Conservation (phyloP, 2,797 vertebrate species). For the Spinus pinus region DNA sequence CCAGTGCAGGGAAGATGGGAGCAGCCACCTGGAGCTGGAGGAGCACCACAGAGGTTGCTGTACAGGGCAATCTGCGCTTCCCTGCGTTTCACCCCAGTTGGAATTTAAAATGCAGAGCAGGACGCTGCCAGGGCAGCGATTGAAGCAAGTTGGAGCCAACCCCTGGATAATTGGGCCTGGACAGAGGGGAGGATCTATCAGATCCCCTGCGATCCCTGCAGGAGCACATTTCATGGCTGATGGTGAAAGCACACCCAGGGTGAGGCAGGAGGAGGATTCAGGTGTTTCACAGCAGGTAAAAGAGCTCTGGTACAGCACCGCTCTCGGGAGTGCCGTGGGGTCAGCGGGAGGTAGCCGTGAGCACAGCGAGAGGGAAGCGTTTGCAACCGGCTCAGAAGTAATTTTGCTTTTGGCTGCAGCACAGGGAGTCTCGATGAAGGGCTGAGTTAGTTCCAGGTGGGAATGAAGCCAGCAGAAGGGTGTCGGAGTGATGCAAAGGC, state of each 20-base stretch:
- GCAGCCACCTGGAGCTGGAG: background rate
- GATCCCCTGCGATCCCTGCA: background rate
- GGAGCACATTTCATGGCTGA: fast-evolving
- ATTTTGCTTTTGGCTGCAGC: background rate
- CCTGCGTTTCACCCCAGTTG: fast-evolving
- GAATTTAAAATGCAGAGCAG: background rate
- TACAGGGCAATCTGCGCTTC: fast-evolving
- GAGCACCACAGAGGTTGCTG: background rate
- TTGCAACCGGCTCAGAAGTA: background rate
- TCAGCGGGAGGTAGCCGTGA: background rate
- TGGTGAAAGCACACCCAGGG: background rate
- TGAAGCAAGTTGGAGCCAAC: background rate
- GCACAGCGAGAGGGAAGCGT: fast-evolving
- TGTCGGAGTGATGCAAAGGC: fast-evolving
- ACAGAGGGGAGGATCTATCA: background rate
- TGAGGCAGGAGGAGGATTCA: background rate
- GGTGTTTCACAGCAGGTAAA: background rate
- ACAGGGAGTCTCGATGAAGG: background rate
- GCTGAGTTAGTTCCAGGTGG: background rate
- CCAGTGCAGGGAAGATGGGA: background rate
- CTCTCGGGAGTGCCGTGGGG: background rate
- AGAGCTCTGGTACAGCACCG: fast-evolving
- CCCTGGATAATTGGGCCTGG: fast-evolving
- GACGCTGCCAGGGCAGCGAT: background rate
- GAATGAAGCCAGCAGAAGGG: background rate